Percentiles rank a stretch among this genome's conserved stretches.
These are phyloP conservation scores for Drosophila ananassae DNA, from an alignment of 1,140 invertebrate species.

Conservation along the genomic window DNA sequence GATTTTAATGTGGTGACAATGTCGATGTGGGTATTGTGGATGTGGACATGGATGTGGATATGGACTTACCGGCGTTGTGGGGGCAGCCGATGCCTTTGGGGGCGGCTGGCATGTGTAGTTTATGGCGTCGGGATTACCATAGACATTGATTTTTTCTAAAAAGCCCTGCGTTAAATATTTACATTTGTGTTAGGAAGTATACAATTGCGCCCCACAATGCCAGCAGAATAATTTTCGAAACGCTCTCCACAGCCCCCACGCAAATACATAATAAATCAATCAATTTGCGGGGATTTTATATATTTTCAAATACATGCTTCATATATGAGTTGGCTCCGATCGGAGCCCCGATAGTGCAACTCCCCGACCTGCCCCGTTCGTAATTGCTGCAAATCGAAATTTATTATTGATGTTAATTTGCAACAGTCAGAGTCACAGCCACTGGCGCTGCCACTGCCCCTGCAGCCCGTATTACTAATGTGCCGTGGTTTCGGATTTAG, in stretches of 20 bases:
- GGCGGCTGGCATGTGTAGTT: constrained; percentile 63
- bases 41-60: constrained; percentile 3
- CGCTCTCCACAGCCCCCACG: constrained; percentile 35
- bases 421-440: constrained; percentile 39
- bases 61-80: constrained; percentile 68
- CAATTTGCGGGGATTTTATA: constrained; percentile 52
- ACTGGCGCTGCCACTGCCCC: not conserved
- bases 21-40: not conserved
- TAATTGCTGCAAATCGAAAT: constrained; percentile 77
- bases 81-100: constrained; percentile 50
- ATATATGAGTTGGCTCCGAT: not conserved
- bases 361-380: constrained; percentile 19
- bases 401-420: constrained; percentile 81
- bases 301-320: constrained; percentile 3
- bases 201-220: not conserved
- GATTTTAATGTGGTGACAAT: constrained; percentile 17
- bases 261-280: constrained; percentile 75
- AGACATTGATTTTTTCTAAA: constrained; percentile 79
- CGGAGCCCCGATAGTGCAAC: not conserved
- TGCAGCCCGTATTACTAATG: constrained; percentile 40
- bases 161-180: constrained; percentile 67
- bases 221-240: constrained; percentile 67
- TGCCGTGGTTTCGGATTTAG: constrained; percentile 46
- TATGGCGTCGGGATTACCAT: constrained; percentile 75
- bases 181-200: constrained; percentile 27